Conservation (phyloP, 2,888 invertebrate genomes). For the Agrochola litura region DNA sequence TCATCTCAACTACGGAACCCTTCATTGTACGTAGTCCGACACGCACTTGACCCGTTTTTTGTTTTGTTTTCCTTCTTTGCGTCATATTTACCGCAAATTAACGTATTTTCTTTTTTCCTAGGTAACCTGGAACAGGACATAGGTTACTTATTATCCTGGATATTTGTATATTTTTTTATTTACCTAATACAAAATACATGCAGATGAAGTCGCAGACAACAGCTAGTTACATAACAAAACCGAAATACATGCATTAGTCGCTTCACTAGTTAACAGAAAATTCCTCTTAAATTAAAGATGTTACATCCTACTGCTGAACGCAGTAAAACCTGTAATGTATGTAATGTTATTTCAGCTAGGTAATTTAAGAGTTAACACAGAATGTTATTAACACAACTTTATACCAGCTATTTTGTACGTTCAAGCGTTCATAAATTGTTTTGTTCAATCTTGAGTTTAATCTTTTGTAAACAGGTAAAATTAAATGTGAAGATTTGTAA, state of each 20-base stretch:
- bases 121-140: too few relatives aligned
- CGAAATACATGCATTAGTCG: constrained; percentile 1
- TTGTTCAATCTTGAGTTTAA: constrained; percentile 11
- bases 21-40: too few relatives aligned
- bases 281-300: constrained; percentile 64
- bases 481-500: constrained; percentile 25
- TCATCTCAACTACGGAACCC: too few relatives aligned
- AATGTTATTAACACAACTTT: constrained; percentile 39
- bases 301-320: constrained; percentile 27
- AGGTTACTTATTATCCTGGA: too few relatives aligned
- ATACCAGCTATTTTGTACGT: constrained; percentile 27
- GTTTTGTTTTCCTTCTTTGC: too few relatives aligned
- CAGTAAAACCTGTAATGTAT: constrained; percentile 55
- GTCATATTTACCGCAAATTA: too few relatives aligned
- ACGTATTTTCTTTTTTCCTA: too few relatives aligned
- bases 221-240: neutral
- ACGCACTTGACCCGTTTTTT: too few relatives aligned
- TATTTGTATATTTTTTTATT: neutral
- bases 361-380: constrained; percentile 49
- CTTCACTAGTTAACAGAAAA: constrained; percentile 53
- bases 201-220: neutral
- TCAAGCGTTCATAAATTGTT: constrained; percentile 31
- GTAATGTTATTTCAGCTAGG: constrained; percentile 52
- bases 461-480: constrained; percentile 13
- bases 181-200: neutral